A percentile compares a stretch with the other conserved stretches of the same genome.
Evolutionary conservation across 2,113 vertebrate genomes (phyloP).

Genomic region (Aramus guarauna): DNA sequence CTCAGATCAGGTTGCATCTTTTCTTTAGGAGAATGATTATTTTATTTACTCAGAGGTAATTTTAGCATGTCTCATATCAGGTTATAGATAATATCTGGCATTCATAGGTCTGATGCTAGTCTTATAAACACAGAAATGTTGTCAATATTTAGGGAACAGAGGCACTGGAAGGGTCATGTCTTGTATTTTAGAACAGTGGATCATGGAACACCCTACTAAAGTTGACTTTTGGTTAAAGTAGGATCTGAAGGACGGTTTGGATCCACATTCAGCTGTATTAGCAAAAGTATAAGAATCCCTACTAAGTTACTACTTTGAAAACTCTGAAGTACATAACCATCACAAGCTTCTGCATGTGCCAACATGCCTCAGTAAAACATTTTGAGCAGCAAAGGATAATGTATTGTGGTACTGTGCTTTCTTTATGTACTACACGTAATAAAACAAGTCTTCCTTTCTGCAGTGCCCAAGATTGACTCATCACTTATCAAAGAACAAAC

Average conservation of each 20-base stretch:
- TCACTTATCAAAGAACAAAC: neutral
- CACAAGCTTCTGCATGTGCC: neutral
- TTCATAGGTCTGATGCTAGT: neutral
- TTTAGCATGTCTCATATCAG: neutral
- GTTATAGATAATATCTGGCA: neutral
- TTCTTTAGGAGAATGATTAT: neutral
- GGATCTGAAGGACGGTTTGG: neutral
- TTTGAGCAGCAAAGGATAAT: neutral
- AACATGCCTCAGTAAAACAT: neutral
- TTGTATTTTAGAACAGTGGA: neutral
- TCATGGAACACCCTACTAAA: neutral
- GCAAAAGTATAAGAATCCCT: neutral
- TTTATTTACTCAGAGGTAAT: neutral
- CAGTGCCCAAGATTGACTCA: neutral
- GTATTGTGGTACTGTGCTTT: neutral
- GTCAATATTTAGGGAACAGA: neutral
- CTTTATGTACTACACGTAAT: neutral
- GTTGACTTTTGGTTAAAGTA: neutral
- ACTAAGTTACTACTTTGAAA: neutral
- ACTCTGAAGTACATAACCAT: neutral
- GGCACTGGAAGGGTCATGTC: neutral
- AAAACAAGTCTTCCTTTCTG: neutral
- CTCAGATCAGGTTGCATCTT: conserved; percentile 10
- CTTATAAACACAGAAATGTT: neutral
- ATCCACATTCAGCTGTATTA: neutral